Evolutionary conservation across 2,888 invertebrate species (phyloP).

Genomic region (Eupithecia tripunctaria): DNA sequence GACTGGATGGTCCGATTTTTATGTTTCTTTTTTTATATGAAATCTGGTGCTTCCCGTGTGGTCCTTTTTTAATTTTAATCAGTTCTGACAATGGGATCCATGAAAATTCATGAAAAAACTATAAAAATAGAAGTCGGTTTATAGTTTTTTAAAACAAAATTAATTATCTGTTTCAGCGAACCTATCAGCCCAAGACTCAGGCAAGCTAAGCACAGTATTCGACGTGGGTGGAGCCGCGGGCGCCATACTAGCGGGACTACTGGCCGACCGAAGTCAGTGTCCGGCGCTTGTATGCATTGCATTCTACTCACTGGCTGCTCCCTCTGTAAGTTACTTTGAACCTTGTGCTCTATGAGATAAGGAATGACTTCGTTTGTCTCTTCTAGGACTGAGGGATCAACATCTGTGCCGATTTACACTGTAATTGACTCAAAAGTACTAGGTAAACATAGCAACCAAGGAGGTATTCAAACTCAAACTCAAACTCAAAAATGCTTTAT

Average conservation of each 20-base stretch:
- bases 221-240: slow-evolving; percentile 96
- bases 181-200: slow-evolving; percentile 87
- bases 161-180: slow-evolving; percentile 83
- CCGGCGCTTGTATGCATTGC: slow-evolving; percentile 94
- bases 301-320: slow-evolving; percentile 92
- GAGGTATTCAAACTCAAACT: neutral
- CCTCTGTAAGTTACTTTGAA: slow-evolving; percentile 86
- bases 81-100: too few relatives aligned
- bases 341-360: too few relatives aligned
- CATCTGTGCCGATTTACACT: neutral
- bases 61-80: too few relatives aligned
- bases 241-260: slow-evolving; percentile 93
- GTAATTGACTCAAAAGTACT: neutral
- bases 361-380: neutral
- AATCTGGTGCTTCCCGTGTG: too few relatives aligned
- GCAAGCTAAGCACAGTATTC: slow-evolving; percentile 91
- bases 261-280: slow-evolving; percentile 93
- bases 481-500: too few relatives aligned
- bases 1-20: too few relatives aligned
- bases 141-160: too few relatives aligned
- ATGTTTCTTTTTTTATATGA: too few relatives aligned
- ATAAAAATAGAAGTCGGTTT: too few relatives aligned
- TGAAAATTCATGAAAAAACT: too few relatives aligned
- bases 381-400: neutral
- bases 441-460: neutral